Evolutionary conservation across 35 echinoderm and acorn worm species (phyloP).

Genomic region (Heliocidaris tuberculata): DNA sequence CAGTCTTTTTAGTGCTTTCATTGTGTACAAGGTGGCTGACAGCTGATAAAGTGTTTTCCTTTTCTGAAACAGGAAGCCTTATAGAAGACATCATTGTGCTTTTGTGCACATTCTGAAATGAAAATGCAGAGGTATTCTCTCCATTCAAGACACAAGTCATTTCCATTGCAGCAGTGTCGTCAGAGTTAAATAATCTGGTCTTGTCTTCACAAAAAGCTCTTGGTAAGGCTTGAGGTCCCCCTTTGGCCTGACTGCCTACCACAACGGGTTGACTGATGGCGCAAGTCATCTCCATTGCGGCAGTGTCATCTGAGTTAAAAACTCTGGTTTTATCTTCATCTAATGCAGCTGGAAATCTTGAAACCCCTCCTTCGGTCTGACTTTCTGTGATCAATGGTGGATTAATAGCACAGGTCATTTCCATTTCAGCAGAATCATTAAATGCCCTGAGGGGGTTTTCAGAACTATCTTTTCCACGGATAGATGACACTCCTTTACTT

Average conservation of each 20-base stretch:
- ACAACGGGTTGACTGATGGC: neutral
- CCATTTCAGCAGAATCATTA: neutral
- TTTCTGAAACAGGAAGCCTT: neutral
- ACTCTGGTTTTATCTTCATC: constrained; percentile 38
- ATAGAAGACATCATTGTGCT: neutral
- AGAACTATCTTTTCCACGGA: neutral
- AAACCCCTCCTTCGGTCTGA: neutral
- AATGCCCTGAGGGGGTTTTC: neutral
- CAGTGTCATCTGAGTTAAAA: constrained; percentile 22
- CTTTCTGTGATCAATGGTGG: neutral
- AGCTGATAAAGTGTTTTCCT: neutral
- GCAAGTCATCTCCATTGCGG: constrained; percentile 15
- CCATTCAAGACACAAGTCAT: constrained; percentile 6
- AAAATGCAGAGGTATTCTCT: neutral
- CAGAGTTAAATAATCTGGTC: constrained; percentile 44
- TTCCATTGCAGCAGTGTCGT: constrained; percentile 57
- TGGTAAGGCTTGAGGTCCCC: neutral
- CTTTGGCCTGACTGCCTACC: neutral
- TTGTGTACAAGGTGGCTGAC: neutral
- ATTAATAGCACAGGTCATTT: no score
- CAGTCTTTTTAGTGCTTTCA: neutral
- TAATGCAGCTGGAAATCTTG: no score
- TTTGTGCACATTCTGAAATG: neutral
- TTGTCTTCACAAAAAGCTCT: neutral
- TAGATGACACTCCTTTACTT: neutral